phyloP scores from a whole-genome alignment of 1,140 invertebrate species.

The Megalopta genalis region DNA sequence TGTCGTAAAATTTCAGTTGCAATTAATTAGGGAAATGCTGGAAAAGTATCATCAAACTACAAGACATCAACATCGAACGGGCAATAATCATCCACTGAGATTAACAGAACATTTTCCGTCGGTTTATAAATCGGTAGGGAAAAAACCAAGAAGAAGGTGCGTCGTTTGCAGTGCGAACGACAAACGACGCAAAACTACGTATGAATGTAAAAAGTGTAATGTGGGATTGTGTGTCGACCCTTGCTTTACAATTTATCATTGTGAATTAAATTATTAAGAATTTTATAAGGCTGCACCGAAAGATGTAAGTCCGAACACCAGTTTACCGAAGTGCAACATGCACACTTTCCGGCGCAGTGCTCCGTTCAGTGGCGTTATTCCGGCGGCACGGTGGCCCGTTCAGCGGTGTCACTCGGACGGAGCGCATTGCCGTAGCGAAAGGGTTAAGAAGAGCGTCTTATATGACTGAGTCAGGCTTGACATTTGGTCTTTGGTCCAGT shows the following conservation, averaged over 20 bases:
- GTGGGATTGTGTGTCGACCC: too few relatives aligned
- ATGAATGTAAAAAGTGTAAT: neutral
- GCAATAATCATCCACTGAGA: neutral
- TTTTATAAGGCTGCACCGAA: neutral
- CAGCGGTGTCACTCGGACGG: too few relatives aligned
- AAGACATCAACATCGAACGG: neutral
- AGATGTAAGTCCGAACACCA: too few relatives aligned
- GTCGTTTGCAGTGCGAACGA: neutral
- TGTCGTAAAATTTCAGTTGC: conserved; percentile 35
- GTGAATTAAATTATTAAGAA: conserved; percentile 31
- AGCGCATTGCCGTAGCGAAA: too few relatives aligned
- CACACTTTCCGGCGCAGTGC: neutral
- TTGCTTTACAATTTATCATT: conserved; percentile 14
- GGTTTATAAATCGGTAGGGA: conserved; percentile 15
- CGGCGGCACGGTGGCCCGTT: too few relatives aligned
- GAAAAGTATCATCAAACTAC: too few relatives aligned
- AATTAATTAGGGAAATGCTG: conserved; percentile 35
- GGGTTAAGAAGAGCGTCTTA: too few relatives aligned
- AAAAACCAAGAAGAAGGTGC: neutral
- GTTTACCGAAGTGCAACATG: neutral
- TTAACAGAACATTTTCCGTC: conserved; percentile 41
- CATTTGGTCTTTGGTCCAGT: too few relatives aligned
- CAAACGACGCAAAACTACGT: neutral
- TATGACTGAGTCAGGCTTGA: too few relatives aligned
- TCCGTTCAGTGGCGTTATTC: too few relatives aligned